Conservation (phyloP, 2,888 invertebrate species). For the Asteroscopus sphinx region DNA sequence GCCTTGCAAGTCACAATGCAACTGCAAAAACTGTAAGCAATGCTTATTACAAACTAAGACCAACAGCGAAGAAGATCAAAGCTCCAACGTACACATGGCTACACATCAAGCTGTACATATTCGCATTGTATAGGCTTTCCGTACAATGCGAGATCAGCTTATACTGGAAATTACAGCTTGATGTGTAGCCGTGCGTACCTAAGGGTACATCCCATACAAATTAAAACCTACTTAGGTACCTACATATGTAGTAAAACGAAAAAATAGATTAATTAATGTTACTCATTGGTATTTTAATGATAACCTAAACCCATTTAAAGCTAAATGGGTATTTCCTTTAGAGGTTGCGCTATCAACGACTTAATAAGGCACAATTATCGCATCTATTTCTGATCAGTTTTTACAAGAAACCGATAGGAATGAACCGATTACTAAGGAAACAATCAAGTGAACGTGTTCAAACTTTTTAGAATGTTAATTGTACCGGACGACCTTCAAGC, state of each 20-base stretch:
- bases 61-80: too few species aligned
- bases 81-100: too few species aligned
- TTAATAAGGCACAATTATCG: slow-evolving; percentile 35
- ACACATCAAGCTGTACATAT: too few species aligned
- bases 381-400: slow-evolving; percentile 37
- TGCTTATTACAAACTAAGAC: too few species aligned
- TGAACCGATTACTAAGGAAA: slow-evolving; percentile 40
- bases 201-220: too few species aligned
- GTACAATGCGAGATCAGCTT: too few species aligned
- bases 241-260: neutral
- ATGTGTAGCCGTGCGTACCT: too few species aligned
- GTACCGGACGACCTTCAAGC: slow-evolving; percentile 57
- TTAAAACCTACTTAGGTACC: neutral
- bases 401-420: slow-evolving; percentile 15
- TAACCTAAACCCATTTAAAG: slow-evolving; percentile 27
- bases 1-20: too few species aligned
- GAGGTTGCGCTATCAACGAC: slow-evolving; percentile 8
- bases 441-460: slow-evolving; percentile 54
- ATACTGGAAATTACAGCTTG: too few species aligned
- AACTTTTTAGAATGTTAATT: slow-evolving; percentile 57
- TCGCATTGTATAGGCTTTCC: too few species aligned
- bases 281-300: slow-evolving; percentile 19
- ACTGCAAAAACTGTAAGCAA: too few species aligned
- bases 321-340: slow-evolving; percentile 32
- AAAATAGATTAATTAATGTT: slow-evolving; percentile 8